phyloP scores from a whole-genome alignment of 2,113 vertebrate genomes.

The Sceloporus tristichus region DNA sequence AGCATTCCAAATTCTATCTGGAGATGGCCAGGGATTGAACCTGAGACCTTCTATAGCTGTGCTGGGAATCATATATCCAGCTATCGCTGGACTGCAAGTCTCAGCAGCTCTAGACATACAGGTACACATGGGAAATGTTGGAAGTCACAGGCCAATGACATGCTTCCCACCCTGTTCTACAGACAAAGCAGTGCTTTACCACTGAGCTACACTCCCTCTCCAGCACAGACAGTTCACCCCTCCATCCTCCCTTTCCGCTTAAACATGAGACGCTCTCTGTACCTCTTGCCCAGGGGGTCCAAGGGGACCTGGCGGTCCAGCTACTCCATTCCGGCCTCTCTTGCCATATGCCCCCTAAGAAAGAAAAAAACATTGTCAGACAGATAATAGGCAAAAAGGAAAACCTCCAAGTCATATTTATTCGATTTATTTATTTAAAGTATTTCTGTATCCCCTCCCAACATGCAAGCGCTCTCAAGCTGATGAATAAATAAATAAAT shows the following conservation, averaged over 20 bases:
- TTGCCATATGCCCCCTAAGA: conserved; percentile 85
- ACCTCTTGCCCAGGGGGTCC: conserved; percentile 82
- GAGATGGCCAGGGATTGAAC: background rate
- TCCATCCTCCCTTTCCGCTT: background rate
- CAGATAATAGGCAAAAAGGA: no score
- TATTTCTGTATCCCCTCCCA: no score
- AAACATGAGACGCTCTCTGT: background rate
- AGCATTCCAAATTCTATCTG: background rate
- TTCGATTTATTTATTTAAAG: no score
- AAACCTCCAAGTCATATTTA: no score
- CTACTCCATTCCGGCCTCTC: conserved; percentile 84
- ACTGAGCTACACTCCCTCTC: background rate
- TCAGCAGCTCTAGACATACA: background rate
- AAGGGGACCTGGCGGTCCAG: conserved; percentile 75
- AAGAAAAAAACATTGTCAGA: conserved; percentile 21
- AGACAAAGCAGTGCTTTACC: background rate
- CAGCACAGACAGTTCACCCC: background rate
- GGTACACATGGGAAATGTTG: background rate
- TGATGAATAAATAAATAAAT: no score
- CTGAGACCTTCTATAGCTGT: no score
- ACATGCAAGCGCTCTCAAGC: no score
- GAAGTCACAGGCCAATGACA: background rate
- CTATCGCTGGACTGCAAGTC: no score
- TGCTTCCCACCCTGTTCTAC: background rate
- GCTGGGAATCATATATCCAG: no score